Percentiles rank a stretch among this genome's conserved stretches.
Conservation (phyloP, 92 coral and sea anemone species). For the Phenganax stokvisi region DNA sequence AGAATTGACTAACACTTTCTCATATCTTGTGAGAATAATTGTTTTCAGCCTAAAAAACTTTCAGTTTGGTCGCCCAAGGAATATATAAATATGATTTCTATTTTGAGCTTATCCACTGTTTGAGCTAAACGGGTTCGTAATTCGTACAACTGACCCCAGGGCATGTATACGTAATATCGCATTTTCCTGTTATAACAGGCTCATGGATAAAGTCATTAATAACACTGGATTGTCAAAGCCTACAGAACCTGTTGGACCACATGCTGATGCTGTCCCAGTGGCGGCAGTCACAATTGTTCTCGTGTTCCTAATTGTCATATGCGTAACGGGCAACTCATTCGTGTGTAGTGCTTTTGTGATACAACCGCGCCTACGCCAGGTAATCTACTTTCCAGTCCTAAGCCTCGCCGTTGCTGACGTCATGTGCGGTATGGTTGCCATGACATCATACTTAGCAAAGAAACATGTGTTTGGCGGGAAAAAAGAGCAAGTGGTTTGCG, state of each 20-base stretch:
- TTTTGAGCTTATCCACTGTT: no score
- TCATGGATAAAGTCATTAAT: not conserved
- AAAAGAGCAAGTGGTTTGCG: conserved; percentile 37
- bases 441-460: conserved; percentile 43
- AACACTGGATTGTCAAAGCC: not conserved
- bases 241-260: not conserved
- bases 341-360: conserved; percentile 37
- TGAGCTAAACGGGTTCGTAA: no score
- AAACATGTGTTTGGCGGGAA: conserved; percentile 38
- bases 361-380: conserved; percentile 29
- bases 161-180: no score
- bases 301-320: conserved; percentile 20
- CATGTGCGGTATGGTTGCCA: conserved; percentile 40
- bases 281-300: conserved; percentile 19
- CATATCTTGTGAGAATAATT: no score
- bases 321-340: conserved; percentile 20
- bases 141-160: no score
- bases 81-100: no score
- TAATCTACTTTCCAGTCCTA: conserved; percentile 35
- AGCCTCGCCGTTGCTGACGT: conserved; percentile 44
- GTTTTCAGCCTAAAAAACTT: no score
- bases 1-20: no score
- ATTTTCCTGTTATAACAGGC: not conserved
- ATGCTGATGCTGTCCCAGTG: not conserved
- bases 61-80: no score